Conservation (phyloP, 2,888 invertebrate genomes). For the Sesamia inferens region DNA sequence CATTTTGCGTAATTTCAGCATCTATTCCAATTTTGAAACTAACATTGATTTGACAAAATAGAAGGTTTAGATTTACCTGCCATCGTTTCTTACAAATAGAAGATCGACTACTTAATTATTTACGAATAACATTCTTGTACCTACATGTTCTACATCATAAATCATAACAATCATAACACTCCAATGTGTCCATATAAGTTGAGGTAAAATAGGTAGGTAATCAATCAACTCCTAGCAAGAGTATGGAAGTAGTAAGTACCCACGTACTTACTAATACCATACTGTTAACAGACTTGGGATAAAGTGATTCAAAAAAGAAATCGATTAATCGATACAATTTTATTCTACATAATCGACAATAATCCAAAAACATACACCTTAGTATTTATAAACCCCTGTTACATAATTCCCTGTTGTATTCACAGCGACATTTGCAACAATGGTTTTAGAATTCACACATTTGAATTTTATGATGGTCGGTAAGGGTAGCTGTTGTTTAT, state of each 20-base stretch:
- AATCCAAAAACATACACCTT: neutral
- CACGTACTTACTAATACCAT: neutral
- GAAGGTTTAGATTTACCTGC: neutral
- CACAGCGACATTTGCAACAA: slow-evolving; percentile 28
- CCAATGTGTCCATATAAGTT: neutral
- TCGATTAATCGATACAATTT: neutral
- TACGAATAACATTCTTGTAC: too few species aligned
- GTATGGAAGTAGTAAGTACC: too few species aligned
- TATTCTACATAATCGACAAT: neutral
- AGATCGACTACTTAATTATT: too few species aligned
- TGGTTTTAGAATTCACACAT: slow-evolving; percentile 36
- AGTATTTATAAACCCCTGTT: slow-evolving; percentile 10
- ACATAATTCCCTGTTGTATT: slow-evolving; percentile 44
- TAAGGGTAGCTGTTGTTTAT: neutral
- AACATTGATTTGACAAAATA: neutral
- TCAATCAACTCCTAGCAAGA: neutral
- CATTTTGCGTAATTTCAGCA: neutral
- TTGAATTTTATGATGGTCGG: slow-evolving; percentile 52
- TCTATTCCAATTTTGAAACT: neutral
- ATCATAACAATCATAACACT: neutral
- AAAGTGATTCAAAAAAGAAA: neutral
- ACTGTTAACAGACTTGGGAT: neutral
- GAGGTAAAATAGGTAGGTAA: neutral
- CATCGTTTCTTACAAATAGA: neutral
- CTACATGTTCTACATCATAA: too few species aligned